Base-by-base conservation (phyloP, 2,888 invertebrate species). In the Macrosoma leucophasiata region DNA sequence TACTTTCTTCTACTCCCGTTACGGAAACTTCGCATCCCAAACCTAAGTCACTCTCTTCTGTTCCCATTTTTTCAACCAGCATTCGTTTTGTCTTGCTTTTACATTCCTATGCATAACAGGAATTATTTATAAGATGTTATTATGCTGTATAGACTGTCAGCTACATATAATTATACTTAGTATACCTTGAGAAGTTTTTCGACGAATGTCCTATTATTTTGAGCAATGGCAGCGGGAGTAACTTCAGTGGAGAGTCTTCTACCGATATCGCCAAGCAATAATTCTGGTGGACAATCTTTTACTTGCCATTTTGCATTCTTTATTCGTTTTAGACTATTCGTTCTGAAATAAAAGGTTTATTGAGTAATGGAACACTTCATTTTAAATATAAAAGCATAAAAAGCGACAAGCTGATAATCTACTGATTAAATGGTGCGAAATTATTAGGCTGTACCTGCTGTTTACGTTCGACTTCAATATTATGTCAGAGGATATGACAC, bases 1-100 rank as follows among this genome's bases (percentile, higher is more conserved):
- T 98, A 64, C 97, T 98, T 71, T 99, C 99, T 77, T 99, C 98
- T 0, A 97, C 92, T 26, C 90, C 90, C 0, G 87, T 86, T 40
- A 89, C 73, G 1, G 87, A 86, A 2, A 88, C 86, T 58, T 96
- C 95, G 23, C 92, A 91, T 21, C 92, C 92, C 45, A 97, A 93
- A 8, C 97, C 97, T 42, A 98, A 77, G 28, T 96, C 97, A 1
- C 95, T 93, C 6, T 98, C 98, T 85, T 99, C 99, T 3, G 91
- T 93, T 1, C 98, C 98, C 93, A 99, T 94, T 85, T 99, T 99
- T 62, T 98, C 97, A n/a, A 99, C 90, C 18, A 99, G 85, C 97
- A 99, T 98, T 48, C 98, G 87, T 81, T 99, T 99, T 1, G 98
- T 99, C 88, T 97, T 94, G 30, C 91, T 90, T 82, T 95, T 95